Evolutionary conservation across 2,797 vertebrate genomes (phyloP).

Genomic region (Coregonus suidteri): DNA sequence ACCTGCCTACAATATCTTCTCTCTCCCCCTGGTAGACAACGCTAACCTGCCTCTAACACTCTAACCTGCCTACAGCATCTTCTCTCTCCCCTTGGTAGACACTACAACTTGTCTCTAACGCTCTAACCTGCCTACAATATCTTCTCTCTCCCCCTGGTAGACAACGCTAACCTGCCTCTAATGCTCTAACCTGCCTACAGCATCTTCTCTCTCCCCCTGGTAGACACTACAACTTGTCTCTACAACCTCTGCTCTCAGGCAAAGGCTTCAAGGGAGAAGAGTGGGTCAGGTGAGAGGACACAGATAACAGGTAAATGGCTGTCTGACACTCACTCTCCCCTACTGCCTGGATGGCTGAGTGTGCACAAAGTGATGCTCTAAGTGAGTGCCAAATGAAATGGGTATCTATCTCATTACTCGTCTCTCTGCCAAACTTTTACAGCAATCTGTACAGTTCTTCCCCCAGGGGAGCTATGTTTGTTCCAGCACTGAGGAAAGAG

Average conservation of each 20-base stretch:
- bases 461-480: conserved; percentile 37
- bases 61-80: too few relatives aligned
- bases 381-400: conserved; percentile 36
- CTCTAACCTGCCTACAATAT: too few relatives aligned
- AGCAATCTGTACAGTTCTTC: conserved; percentile 37
- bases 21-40: too few relatives aligned
- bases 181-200: not conserved
- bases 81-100: too few relatives aligned
- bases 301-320: conserved; percentile 33
- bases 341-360: conserved; percentile 8
- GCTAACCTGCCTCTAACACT: too few relatives aligned
- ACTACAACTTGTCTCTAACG: too few relatives aligned
- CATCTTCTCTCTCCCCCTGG: not conserved
- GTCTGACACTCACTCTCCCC: conserved; percentile 25
- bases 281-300: conserved; percentile 34
- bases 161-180: not conserved
- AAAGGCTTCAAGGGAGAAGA: conserved; percentile 16
- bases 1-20: too few relatives aligned
- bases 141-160: too few relatives aligned
- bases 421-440: conserved; percentile 44
- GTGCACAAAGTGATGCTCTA: conserved; percentile 1
- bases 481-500: not conserved
- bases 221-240: not conserved
- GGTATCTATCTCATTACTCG: conserved; percentile 18
- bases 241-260: conserved; percentile 44